A percentile compares a stretch with the other conserved stretches of the same genome.
Conservation (phyloP, 1,140 invertebrate species). For the Leptinotarsa defecta region DNA sequence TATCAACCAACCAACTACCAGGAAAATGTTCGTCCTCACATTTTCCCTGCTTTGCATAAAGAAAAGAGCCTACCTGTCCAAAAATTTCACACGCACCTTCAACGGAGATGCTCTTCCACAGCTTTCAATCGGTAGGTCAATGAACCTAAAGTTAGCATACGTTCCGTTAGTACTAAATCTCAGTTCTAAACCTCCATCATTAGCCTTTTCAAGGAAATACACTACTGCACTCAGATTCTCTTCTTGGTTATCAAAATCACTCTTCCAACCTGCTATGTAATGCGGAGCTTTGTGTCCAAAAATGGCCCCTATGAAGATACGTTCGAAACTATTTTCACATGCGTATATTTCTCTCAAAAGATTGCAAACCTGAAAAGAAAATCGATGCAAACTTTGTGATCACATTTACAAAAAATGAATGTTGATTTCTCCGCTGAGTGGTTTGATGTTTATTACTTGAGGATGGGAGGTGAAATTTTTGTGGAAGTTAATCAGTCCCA, state of each 20-base stretch:
- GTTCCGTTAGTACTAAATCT: slow-evolving; percentile 13
- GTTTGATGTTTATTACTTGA: not conserved
- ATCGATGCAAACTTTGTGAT: no score
- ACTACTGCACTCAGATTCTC: slow-evolving; percentile 75
- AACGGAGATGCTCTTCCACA: slow-evolving; percentile 71
- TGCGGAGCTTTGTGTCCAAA: slow-evolving; percentile 77
- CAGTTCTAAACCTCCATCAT: slow-evolving; percentile 60
- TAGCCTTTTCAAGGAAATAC: slow-evolving; percentile 77
- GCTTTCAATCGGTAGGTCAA: slow-evolving; percentile 78
- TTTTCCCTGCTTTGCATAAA: no score
- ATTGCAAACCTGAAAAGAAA: slow-evolving; percentile 29
- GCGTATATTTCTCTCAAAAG: slow-evolving; percentile 70
- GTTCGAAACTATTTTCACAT: slow-evolving; percentile 80
- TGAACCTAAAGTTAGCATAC: slow-evolving; percentile 60
- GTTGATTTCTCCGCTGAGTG: slow-evolving; percentile 7
- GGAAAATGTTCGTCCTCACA: no score
- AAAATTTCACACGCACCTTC: slow-evolving; percentile 56
- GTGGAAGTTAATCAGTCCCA: no score
- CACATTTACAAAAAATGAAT: not conserved
- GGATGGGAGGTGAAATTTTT: no score
- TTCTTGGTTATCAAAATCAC: slow-evolving; percentile 75
- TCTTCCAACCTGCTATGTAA: slow-evolving; percentile 79
- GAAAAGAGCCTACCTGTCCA: no score
- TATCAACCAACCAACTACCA: no score
- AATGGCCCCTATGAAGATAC: slow-evolving; percentile 76